phyloP scores from a whole-genome alignment of 2,797 vertebrate genomes.

The Eremophila alpestris region DNA sequence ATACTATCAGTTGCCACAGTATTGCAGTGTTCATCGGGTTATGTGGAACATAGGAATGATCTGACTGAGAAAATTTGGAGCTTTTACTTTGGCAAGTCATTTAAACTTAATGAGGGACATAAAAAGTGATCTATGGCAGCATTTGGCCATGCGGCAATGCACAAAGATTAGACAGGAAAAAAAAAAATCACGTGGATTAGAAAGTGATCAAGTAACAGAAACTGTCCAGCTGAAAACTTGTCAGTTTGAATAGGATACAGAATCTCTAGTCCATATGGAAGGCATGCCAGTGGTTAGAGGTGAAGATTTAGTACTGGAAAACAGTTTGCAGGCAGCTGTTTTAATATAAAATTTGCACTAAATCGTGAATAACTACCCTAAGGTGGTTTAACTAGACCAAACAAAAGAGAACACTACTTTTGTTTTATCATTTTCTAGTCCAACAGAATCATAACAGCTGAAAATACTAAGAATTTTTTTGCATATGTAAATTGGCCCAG shows the following conservation, averaged over 20 bases:
- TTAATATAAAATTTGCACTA: background rate
- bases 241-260: background rate
- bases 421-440: background rate
- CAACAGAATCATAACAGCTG: background rate
- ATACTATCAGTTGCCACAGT: background rate
- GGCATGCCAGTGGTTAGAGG: background rate
- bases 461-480: background rate
- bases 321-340: background rate
- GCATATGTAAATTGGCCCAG: background rate
- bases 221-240: background rate
- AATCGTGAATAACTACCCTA: background rate
- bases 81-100: background rate
- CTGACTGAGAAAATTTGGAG: background rate
- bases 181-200: background rate
- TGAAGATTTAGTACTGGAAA: background rate
- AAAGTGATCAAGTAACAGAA: background rate
- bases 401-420: background rate
- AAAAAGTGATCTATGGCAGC: background rate
- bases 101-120: background rate
- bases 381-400: background rate
- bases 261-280: background rate
- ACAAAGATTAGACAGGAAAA: background rate
- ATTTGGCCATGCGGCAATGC: background rate
- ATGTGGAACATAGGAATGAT: background rate
- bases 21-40: background rate